phyloP scores from a whole-genome alignment of 2,113 vertebrate species.

The Delphinus delphis region DNA sequence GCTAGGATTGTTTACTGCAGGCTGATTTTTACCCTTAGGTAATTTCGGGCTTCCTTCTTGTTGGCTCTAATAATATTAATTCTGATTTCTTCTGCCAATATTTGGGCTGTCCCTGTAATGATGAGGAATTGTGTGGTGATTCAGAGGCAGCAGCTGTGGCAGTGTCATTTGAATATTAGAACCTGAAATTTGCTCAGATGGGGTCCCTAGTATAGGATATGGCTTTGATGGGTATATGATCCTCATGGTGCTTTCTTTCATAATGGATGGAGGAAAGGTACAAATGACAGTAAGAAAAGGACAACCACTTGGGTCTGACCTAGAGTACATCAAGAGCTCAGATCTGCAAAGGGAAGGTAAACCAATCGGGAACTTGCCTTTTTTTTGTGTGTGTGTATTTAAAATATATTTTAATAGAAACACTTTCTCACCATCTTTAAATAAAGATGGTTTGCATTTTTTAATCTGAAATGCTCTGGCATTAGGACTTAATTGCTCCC shows the following conservation, averaged over 20 bases:
- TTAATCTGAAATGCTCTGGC: background rate
- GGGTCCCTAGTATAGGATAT: background rate
- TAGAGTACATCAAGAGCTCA: background rate
- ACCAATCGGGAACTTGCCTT: background rate
- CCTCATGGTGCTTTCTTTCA: background rate
- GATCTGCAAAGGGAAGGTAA: background rate
- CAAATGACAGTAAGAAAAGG: background rate
- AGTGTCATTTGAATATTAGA: background rate
- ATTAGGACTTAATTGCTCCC: conserved; percentile 65
- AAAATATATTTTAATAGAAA: background rate
- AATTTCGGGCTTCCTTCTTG: background rate
- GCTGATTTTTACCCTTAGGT: conserved; percentile 32
- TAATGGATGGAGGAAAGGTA: background rate
- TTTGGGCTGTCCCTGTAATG: background rate
- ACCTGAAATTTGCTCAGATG: background rate
- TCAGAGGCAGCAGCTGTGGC: background rate
- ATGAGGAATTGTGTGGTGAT: background rate
- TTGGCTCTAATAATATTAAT: conserved; percentile 48
- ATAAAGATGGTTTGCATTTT: background rate
- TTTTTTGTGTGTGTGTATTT: background rate
- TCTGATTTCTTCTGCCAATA: conserved; percentile 46
- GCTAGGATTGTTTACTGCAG: conserved; percentile 41
- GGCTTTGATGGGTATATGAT: background rate
- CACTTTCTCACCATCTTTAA: background rate
- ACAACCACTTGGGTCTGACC: background rate